Evolutionary conservation across 2,888 invertebrate genomes (phyloP).

Genomic region (Thyatira batis): DNA sequence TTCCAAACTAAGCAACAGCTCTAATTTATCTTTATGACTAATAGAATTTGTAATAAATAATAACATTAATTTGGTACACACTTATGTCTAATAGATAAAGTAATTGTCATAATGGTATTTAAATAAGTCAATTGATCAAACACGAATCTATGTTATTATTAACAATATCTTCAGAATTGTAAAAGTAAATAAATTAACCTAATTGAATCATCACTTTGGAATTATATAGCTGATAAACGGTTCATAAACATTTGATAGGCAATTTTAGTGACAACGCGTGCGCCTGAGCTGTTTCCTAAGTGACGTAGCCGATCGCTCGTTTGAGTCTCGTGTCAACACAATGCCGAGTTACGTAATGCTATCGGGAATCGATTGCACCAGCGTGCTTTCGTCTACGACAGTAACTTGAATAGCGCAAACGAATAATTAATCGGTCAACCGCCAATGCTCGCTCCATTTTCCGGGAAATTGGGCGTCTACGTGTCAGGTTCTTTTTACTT

Average conservation of each 20-base stretch:
- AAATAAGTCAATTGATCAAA: too few relatives aligned
- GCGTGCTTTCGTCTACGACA: conserved; percentile 54
- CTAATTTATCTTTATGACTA: too few relatives aligned
- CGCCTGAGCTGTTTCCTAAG: neutral
- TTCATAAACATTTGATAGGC: too few relatives aligned
- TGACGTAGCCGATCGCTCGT: neutral
- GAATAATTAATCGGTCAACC: conserved; percentile 78
- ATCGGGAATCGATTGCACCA: conserved; percentile 65
- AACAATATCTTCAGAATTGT: too few relatives aligned
- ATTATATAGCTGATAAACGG: too few relatives aligned
- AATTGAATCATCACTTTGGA: neutral
- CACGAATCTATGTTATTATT: too few relatives aligned
- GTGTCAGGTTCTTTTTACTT: conserved; percentile 27
- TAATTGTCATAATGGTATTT: too few relatives aligned
- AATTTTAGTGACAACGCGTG: neutral
- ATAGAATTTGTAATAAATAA: too few relatives aligned
- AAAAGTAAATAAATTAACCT: too few relatives aligned
- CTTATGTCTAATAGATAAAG: too few relatives aligned
- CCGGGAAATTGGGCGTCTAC: conserved; percentile 45
- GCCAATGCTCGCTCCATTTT: conserved; percentile 57
- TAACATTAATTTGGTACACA: too few relatives aligned
- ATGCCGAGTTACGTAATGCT: conserved; percentile 28
- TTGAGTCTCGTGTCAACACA: conserved; percentile 16
- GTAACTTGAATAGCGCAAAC: conserved; percentile 52
- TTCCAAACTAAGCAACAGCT: too few relatives aligned